A percentile compares a stretch with the other conserved stretches of the same genome.
phyloP scores from a whole-genome alignment of 2,888 invertebrate species.

The Cenopis cana region DNA sequence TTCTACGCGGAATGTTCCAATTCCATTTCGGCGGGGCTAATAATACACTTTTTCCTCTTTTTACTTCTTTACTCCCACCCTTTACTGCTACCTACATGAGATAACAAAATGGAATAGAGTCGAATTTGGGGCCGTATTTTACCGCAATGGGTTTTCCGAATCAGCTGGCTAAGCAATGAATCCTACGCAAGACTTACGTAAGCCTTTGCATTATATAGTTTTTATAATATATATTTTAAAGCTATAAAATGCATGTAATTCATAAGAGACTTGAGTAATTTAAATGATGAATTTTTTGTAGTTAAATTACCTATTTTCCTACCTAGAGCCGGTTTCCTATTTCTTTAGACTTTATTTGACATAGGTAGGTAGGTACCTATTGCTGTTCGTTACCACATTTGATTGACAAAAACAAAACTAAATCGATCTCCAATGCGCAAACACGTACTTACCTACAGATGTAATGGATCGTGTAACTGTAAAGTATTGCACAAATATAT shows the following conservation, averaged over 20 bases:
- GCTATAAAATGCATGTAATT: background rate
- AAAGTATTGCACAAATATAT: too few species aligned
- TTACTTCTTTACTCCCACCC: constrained; percentile 84
- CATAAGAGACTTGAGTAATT: too few species aligned
- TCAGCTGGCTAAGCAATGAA: constrained; percentile 21
- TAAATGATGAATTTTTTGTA: too few species aligned
- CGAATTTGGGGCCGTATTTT: constrained; percentile 46
- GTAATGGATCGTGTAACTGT: too few species aligned
- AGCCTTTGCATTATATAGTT: background rate
- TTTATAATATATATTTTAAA: background rate
- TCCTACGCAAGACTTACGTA: background rate
- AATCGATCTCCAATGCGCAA: too few species aligned
- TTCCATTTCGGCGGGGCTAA: constrained; percentile 85
- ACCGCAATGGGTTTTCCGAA: constrained; percentile 23
- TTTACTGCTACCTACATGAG: constrained; percentile 78
- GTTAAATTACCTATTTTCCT: too few species aligned
- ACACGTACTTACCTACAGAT: too few species aligned
- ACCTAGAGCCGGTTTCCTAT: too few species aligned
- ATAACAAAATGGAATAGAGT: constrained; percentile 67
- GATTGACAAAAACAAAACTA: too few species aligned
- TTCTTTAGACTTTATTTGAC: too few species aligned
- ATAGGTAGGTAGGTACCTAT: too few species aligned
- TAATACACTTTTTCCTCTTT: constrained; percentile 84
- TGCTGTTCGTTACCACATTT: too few species aligned
- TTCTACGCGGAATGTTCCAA: constrained; percentile 83